Evolutionary conservation across 2,113 vertebrate genomes (phyloP).

Genomic region (Mesoclemmys tuberculata): DNA sequence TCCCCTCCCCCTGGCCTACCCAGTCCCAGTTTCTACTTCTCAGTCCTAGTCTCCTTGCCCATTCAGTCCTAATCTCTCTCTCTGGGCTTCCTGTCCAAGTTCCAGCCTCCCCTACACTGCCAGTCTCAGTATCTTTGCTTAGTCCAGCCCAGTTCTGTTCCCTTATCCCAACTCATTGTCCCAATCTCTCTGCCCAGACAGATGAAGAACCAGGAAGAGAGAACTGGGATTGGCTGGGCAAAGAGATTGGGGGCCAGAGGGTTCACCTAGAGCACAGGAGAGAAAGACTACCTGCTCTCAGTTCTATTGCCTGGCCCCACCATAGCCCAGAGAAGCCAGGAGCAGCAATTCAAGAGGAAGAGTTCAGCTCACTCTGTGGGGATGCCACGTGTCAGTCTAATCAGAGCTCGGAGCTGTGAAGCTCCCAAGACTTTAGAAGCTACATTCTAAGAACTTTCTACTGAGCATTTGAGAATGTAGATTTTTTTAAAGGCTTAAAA

Average conservation of each 20-base stretch:
- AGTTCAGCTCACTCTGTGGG: not conserved
- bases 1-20: not conserved
- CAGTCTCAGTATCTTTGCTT: not conserved
- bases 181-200: not conserved
- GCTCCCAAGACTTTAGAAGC: not conserved
- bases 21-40: not conserved
- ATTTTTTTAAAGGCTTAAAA: not conserved
- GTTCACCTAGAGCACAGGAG: not conserved
- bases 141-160: not conserved
- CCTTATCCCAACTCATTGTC: not conserved
- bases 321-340: not conserved
- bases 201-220: not conserved
- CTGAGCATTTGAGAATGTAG: not conserved
- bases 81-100: not conserved
- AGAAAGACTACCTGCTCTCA: not conserved
- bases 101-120: not conserved
- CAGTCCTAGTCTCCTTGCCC: not conserved
- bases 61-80: not conserved
- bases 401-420: not conserved
- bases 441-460: not conserved
- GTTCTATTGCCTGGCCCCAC: not conserved
- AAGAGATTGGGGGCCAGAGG: accelerated
- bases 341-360: not conserved
- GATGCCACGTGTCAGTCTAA: not conserved
- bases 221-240: not conserved